Conservation (phyloP, 2,113 vertebrate species). For the Rhynchomys soricoides region DNA sequence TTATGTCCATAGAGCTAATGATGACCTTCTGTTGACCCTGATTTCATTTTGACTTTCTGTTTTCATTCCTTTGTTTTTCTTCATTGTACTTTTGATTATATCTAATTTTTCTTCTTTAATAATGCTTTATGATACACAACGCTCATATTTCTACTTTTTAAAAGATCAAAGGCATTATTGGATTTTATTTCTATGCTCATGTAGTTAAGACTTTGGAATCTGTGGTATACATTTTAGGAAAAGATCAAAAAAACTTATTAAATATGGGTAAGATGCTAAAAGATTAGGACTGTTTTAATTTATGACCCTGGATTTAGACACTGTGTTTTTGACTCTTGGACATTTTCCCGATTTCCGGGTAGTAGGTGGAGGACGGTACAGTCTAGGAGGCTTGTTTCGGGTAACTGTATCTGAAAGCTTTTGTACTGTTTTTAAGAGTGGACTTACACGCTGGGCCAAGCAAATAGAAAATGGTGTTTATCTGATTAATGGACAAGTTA, state of each 20-base stretch:
- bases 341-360: constrained; percentile 3
- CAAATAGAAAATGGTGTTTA: constrained; percentile 90
- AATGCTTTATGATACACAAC: neutral
- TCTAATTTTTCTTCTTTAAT: constrained; percentile 46
- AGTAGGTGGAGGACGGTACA: neutral
- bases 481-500: constrained; percentile 92
- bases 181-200: constrained; percentile 6
- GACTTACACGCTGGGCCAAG: constrained; percentile 91
- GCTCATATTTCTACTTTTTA: constrained; percentile 17
- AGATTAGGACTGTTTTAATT: neutral
- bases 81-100: neutral
- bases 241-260: neutral
- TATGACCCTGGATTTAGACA: constrained; percentile 13
- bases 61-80: neutral
- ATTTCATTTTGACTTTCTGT: constrained; percentile 22
- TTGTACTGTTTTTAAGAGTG: constrained; percentile 87
- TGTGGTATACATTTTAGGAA: constrained; percentile 35
- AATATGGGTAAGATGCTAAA: neutral
- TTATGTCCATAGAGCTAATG: neutral
- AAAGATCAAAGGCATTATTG: neutral
- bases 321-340: neutral
- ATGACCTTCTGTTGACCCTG: neutral
- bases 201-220: neutral
- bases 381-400: neutral
- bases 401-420: neutral